Base-by-base conservation (phyloP, 2,888 invertebrate genomes). In the Azorinus chamasolen region DNA sequence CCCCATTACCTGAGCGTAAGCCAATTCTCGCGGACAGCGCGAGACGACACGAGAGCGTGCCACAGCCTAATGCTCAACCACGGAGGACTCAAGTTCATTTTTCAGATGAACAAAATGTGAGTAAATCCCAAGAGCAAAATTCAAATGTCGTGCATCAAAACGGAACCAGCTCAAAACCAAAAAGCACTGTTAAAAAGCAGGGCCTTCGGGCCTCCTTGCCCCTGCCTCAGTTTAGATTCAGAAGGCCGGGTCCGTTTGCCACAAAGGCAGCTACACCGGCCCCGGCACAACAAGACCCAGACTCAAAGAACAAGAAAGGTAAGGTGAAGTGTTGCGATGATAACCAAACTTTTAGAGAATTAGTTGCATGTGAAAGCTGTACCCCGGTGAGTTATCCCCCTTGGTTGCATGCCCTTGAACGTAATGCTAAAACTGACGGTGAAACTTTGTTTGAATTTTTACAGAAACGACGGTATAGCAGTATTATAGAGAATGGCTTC, bases 401-500 rank as follows among this genome's bases (percentile, higher is more conserved):
- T 18, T 75, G 79, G 75, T 63, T 82, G 79, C 82, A 79, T 83
- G 74, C 61, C 51, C 55, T 74, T 39, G 77, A 79, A 68, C 48
- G 43, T 68, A 77, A 78, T 57, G 71, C 74, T 61, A 79, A 79
- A 69, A 75, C 53, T 77, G 79, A 83, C 54, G 79, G 77, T 58
- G 83, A 83, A 77, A 79, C 71, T 79, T 73, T 86, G 61, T 83
- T 82, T 83, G 79, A 79, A 74, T 86, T 84, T 73, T 87, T 85
- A 62, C 87, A 87, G 87, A 87, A 83, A 87, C 87, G 73, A 87
- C 87, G 66, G 87, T 87, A 80, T 87, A 85, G 80, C 79, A 72
- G 72, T 41, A 63, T 82, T 1, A 57, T 79, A 64, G 82, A 79
- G 66, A 82, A 79, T 65, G 82, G 78, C 27, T 82, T 82, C 62